Base-by-base conservation (phyloP, 2,888 invertebrate genomes). In the Orchesella flavescens region DNA sequence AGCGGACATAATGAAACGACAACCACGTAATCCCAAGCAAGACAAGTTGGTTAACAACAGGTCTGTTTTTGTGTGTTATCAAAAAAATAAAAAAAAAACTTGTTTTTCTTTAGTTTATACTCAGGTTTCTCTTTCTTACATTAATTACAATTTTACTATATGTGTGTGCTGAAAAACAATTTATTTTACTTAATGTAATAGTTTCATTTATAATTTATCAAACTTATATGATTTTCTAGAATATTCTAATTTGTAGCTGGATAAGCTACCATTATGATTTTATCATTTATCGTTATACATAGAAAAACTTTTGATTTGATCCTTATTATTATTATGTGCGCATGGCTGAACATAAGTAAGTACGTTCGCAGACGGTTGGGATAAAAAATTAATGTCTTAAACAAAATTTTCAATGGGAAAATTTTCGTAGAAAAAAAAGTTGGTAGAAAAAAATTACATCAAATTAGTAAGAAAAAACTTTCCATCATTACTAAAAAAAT, bases 1-100 rank as follows among this genome's bases (percentile, higher is more conserved):
- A 91, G 94, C 95, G 89, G 97, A 97, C 93, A 97, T 97, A 91
- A 97, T 97, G 97, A 96, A 96, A 94, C 77, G 87, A 68, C 76
- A 84, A 83, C 87, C 85, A 77, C 81, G 86, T 71, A 86, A 87
- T 71, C 88, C 88, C 23, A 69, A 81, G 75, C 86, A 80, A 77
- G 88, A 88, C 86, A 87, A 87, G 66, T 86, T 88, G 91, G 97
- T 97, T 91, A 97, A 97, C 92, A 95, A 75, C 74, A 82, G 81
- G 81, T 82, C 81, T 57, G 81, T 81, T 53, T 61, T 73, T 59
- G 55, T 43, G 23, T 53, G 53, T 53, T 53, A 57, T 17, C n/a
- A 57, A 10, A n/a, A n/a, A n/a, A n/a, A n/a, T n/a, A n/a, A n/a
- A n/a, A n/a, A n/a, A n/a, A n/a, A n/a, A 3, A n/a, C 24, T 21